Percentiles rank a stretch among this genome's conserved stretches.
These are phyloP conservation scores for Tachyglossus aculeatus DNA, from an alignment of 2,797 vertebrate species.

Conservation along the genomic window DNA sequence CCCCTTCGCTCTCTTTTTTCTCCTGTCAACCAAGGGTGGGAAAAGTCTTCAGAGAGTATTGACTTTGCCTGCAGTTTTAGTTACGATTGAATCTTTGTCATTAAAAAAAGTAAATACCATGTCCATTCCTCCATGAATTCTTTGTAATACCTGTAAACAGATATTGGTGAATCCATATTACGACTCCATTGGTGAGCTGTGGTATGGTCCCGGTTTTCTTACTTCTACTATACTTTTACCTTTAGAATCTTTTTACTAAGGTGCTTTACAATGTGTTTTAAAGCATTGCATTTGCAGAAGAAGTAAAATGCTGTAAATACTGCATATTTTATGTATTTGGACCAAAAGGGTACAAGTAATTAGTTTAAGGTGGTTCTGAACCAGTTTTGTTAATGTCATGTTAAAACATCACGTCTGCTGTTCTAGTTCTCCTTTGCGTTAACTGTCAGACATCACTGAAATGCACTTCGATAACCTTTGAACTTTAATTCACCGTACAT, in stretches of 20 bases:
- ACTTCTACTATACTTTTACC: conserved; percentile 80
- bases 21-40: conserved; percentile 44
- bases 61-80: conserved; percentile 56
- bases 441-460: conserved; percentile 58
- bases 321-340: conserved; percentile 84
- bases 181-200: conserved; percentile 77
- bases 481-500: conserved; percentile 53
- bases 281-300: conserved; percentile 82
- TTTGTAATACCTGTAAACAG: conserved; percentile 71
- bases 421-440: conserved; percentile 62
- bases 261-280: conserved; percentile 86
- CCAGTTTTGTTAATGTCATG: conserved; percentile 70
- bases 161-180: conserved; percentile 71
- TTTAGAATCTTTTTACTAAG: conserved; percentile 85
- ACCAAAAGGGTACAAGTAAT: conserved; percentile 78
- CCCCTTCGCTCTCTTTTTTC: conserved; percentile 17
- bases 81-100: conserved; percentile 54
- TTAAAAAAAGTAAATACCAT: conserved; percentile 58
- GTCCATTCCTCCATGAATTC: conserved; percentile 66
- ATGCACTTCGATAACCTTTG: conserved; percentile 60
- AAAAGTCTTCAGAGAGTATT: conserved; percentile 45
- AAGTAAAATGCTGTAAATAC: conserved; percentile 82
- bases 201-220: conserved; percentile 78
- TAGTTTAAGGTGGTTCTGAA: conserved; percentile 75
- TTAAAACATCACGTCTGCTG: conserved; percentile 67